A percentile compares a stretch with the other conserved stretches of the same genome.
Conservation (phyloP, 2,888 invertebrate species). For the Nebria salina region DNA sequence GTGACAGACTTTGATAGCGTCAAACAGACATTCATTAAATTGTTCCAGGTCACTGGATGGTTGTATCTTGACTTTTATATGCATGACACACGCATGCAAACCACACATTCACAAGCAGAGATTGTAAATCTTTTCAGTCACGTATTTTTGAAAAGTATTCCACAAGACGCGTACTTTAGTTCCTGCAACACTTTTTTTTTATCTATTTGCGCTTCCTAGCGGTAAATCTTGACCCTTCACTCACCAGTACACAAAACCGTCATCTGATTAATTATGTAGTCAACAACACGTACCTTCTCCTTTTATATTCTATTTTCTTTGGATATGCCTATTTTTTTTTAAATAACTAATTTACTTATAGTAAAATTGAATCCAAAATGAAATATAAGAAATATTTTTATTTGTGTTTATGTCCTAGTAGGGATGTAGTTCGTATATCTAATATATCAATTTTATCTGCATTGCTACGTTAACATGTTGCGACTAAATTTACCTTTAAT, state of each 20-base stretch:
- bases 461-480: too few species aligned
- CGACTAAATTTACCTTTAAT: too few species aligned
- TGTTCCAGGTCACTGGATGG: background rate
- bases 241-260: slow-evolving; percentile 10
- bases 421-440: too few species aligned
- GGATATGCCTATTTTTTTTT: too few species aligned
- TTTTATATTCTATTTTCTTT: background rate
- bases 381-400: too few species aligned
- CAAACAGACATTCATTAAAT: slow-evolving; percentile 1
- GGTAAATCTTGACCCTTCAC: slow-evolving; percentile 17
- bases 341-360: too few species aligned
- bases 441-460: too few species aligned
- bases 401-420: too few species aligned
- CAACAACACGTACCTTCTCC: background rate
- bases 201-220: background rate
- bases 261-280: slow-evolving; percentile 10
- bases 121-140: background rate
- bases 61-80: background rate
- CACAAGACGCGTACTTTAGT: background rate
- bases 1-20: background rate
- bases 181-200: slow-evolving; percentile 3
- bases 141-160: slow-evolving; percentile 7
- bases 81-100: too few species aligned
- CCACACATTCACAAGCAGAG: background rate
- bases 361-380: too few species aligned